Conservation (phyloP, 1,140 invertebrate genomes). For the Coenobita brevimanus region DNA sequence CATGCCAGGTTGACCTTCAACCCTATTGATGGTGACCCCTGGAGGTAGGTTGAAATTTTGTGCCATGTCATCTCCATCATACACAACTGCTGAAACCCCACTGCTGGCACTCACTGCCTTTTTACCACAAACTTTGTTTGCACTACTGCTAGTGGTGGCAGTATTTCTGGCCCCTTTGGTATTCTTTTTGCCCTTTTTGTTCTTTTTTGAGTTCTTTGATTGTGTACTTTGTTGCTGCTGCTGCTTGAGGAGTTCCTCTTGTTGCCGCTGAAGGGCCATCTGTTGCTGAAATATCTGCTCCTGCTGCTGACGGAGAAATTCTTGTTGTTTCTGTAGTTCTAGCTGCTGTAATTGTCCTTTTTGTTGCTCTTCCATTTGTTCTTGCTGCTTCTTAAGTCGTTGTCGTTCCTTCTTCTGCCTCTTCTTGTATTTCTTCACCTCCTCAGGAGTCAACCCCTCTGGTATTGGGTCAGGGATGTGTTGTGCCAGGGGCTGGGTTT, state of each 20-base stretch:
- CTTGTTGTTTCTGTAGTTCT: constrained; percentile 69
- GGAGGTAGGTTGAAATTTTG: constrained; percentile 63
- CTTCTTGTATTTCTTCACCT: constrained; percentile 69
- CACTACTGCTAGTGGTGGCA: constrained; percentile 4
- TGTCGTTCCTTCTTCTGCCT: constrained; percentile 70
- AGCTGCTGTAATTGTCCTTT: constrained; percentile 67
- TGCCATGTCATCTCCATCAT: constrained; percentile 67
- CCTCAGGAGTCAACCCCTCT: constrained; percentile 49
- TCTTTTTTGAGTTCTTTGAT: constrained; percentile 73
- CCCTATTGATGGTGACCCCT: constrained; percentile 69
- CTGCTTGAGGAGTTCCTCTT: constrained; percentile 70
- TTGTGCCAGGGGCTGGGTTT: constrained; percentile 8
- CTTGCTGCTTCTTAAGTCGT: constrained; percentile 68
- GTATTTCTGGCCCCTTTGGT: constrained; percentile 7
- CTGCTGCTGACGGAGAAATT: constrained; percentile 61
- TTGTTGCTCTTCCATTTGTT: constrained; percentile 59
- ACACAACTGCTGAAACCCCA: constrained; percentile 60
- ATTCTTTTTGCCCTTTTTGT: constrained; percentile 74
- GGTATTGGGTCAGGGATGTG: neutral
- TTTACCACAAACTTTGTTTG: constrained; percentile 42
- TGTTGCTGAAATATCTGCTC: constrained; percentile 64
- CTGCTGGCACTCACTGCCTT: constrained; percentile 69
- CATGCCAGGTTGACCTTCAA: constrained; percentile 69
- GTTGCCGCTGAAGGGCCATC: constrained; percentile 56
- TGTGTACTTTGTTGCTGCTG: constrained; percentile 71